These are phyloP conservation scores for Phalanger gymnotis DNA, from an alignment of 2,797 vertebrate genomes.

Conservation along the genomic window DNA sequence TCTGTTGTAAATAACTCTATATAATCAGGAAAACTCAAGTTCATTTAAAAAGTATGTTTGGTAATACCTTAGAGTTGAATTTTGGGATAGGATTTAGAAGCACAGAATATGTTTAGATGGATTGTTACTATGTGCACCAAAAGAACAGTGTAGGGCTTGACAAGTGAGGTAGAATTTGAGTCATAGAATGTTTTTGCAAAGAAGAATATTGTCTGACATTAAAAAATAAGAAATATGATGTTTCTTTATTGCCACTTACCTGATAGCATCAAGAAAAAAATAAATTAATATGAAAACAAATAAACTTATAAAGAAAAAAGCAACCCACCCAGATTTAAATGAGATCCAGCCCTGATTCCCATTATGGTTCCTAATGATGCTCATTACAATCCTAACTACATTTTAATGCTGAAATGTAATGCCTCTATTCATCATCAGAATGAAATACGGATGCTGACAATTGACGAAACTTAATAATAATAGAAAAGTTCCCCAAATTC, in stretches of 20 bases:
- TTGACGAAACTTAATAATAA: slow-evolving; percentile 73
- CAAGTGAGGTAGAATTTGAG: background rate
- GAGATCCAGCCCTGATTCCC: slow-evolving; percentile 72
- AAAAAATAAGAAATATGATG: slow-evolving; percentile 7
- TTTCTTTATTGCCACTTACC: slow-evolving; percentile 54
- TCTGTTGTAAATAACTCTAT: slow-evolving; percentile 56
- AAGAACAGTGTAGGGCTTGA: slow-evolving; percentile 29
- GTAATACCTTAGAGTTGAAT: slow-evolving; percentile 18
- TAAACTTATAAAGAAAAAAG: slow-evolving; percentile 18
- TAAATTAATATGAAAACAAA: slow-evolving; percentile 57
- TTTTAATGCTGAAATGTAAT: slow-evolving; percentile 84
- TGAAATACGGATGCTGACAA: slow-evolving; percentile 80
- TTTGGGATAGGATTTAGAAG: slow-evolving; percentile 60
- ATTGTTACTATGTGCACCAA: slow-evolving; percentile 24
- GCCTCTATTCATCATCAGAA: slow-evolving; percentile 81
- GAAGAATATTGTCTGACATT: background rate
- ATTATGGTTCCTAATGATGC: slow-evolving; percentile 80
- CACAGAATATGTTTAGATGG: background rate
- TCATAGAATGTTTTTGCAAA: slow-evolving; percentile 2
- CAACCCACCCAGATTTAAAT: slow-evolving; percentile 60
- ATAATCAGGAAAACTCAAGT: slow-evolving; percentile 15
- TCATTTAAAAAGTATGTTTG: slow-evolving; percentile 55
- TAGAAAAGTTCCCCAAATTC: slow-evolving; percentile 67
- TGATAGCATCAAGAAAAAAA: slow-evolving; percentile 52
- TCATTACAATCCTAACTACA: slow-evolving; percentile 84